Conservation (phyloP, 2,113 vertebrate genomes). For the Tamias sibiricus region DNA sequence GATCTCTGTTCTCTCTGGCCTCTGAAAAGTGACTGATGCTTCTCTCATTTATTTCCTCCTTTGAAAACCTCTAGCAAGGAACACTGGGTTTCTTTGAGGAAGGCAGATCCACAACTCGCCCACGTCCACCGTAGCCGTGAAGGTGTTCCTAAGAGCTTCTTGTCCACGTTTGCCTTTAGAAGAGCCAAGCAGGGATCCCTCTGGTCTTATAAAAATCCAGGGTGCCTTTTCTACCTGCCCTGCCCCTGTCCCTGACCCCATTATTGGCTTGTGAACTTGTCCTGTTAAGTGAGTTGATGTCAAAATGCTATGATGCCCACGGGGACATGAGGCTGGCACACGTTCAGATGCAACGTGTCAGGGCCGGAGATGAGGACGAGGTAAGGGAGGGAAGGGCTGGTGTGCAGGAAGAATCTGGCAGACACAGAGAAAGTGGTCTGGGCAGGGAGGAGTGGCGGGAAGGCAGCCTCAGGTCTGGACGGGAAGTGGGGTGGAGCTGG, state of each 20-base stretch:
- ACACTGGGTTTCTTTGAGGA: neutral
- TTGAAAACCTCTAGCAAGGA: neutral
- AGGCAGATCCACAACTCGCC: neutral
- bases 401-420: neutral
- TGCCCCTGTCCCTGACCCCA: neutral
- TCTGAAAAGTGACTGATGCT: neutral
- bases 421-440: neutral
- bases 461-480: neutral
- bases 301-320: neutral
- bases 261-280: neutral
- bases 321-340: neutral
- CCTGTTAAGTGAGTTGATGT: neutral
- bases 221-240: accelerated
- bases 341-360: neutral
- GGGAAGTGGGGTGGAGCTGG: neutral
- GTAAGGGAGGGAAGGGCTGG: neutral
- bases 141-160: too few species aligned
- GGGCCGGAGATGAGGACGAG: neutral
- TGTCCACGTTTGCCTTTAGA: too few species aligned
- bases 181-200: neutral
- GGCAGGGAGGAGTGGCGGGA: neutral
- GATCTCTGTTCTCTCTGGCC: neutral
- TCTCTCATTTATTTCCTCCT: neutral
- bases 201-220: neutral
- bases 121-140: neutral